phyloP scores from a whole-genome alignment of 1,140 invertebrate species.

The Daktulosphaira vitifoliae region DNA sequence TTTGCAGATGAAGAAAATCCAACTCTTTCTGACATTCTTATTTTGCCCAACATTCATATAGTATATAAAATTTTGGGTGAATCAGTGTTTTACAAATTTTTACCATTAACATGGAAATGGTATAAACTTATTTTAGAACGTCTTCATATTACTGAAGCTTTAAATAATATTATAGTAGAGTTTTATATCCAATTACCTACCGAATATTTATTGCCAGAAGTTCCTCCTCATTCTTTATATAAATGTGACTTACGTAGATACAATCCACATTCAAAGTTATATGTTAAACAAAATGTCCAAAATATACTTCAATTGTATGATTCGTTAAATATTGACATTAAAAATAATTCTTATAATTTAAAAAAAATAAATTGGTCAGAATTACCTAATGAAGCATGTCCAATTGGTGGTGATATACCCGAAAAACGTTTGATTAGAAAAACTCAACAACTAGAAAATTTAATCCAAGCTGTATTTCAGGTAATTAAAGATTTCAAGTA shows the following conservation, averaged over 20 bases:
- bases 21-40: constrained; percentile 73
- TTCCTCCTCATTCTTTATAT: constrained; percentile 60
- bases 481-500: constrained; percentile 32
- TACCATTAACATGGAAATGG: constrained; percentile 63
- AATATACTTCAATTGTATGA: constrained; percentile 31
- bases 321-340: constrained; percentile 18
- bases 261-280: constrained; percentile 60
- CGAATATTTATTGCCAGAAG: constrained; percentile 39
- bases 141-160: constrained; percentile 41
- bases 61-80: constrained; percentile 50
- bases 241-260: constrained; percentile 68
- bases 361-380: constrained; percentile 52
- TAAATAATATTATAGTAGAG: constrained; percentile 37
- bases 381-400: constrained; percentile 64
- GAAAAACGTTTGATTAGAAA: constrained; percentile 63
- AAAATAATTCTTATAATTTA: constrained; percentile 43
- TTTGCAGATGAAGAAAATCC: constrained; percentile 77
- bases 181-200: not conserved
- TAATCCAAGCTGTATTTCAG: constrained; percentile 67
- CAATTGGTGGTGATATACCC: constrained; percentile 69
- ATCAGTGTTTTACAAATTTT: constrained; percentile 45
- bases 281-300: constrained; percentile 66
- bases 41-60: constrained; percentile 62
- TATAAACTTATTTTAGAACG: constrained; percentile 45
- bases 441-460: constrained; percentile 79